phyloP scores from a whole-genome alignment of 1,140 invertebrate species.

The Vollenhovia emeryi region DNA sequence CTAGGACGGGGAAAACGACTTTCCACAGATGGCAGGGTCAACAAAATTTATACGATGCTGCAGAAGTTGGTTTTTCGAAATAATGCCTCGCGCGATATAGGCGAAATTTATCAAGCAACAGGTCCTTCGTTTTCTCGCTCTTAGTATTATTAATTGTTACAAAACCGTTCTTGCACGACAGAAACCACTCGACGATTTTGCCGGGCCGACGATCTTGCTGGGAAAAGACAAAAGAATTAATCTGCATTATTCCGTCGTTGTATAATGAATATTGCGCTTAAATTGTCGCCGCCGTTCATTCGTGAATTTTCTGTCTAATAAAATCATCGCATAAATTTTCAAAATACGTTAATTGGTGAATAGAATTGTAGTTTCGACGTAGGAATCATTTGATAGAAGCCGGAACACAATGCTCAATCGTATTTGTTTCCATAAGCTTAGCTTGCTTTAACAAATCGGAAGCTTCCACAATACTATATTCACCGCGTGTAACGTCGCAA shows the following conservation, averaged over 20 bases:
- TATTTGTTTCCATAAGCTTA: not conserved
- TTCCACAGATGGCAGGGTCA: not conserved
- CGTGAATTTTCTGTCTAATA: not conserved
- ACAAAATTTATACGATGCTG: slow-evolving; percentile 4
- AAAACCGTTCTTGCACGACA: not conserved
- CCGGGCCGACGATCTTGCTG: not conserved
- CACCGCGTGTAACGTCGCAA: not conserved
- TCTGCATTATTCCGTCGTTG: not conserved
- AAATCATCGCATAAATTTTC: not conserved
- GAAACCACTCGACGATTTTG: not conserved
- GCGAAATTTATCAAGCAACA: slow-evolving; percentile 47
- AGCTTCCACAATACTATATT: not conserved
- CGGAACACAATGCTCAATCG: not conserved
- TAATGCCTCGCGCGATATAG: not conserved
- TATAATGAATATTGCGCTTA: not conserved
- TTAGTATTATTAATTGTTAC: slow-evolving; percentile 25
- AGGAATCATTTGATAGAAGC: not conserved
- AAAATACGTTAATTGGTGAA: slow-evolving; percentile 1
- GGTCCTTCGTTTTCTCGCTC: not conserved
- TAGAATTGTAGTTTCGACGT: not conserved
- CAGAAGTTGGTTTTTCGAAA: not conserved
- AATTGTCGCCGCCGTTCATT: not conserved
- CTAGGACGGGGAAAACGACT: slow-evolving; percentile 18
- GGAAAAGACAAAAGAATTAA: slow-evolving; percentile 19
- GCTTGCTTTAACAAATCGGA: not conserved